Base-by-base conservation (phyloP, 2,888 invertebrate genomes). In the Anaspis maculata region DNA sequence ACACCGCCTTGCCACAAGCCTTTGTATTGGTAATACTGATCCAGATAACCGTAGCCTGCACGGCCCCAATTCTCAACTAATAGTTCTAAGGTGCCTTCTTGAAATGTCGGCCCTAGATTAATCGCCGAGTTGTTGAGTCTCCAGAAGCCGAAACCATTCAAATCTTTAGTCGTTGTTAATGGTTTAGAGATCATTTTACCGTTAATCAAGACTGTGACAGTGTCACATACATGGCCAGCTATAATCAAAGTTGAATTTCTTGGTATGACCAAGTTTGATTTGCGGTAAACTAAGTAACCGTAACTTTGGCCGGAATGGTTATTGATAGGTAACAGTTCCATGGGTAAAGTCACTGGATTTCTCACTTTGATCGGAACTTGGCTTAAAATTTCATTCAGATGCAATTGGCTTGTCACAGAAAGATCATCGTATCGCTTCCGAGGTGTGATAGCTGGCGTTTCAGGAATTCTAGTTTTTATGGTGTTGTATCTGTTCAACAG, bases 381-480 rank as follows among this genome's bases (percentile, higher is more conserved):
- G 21, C 46, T 50, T 37, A 53, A 52, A 44, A 48, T 52, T 23
- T 51, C 50, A 9, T 41, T 41, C 4, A 32, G 74, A 64, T 6
- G 77, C 64, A 57, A 79, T 71, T 42, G 88, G 71, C 4, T 70
- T 71, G 44, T 70, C 69, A 64, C 38, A 3, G 64, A 88, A 85
- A 4, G 72, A 64, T 1, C 86, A 84, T 1, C 81, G 77, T 69
- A 92, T 85, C n/a, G 90, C 84, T 33, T 85, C 81, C 64, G 91
- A 87, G 15, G 27, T 2, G 49, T 55, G 30, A 72, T 73, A 43
- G 90, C 34, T 11, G 64, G 62, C 25, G 49, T 37, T n/a, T 44
- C 41, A 13, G 67, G 66, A 27, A 51, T 37, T 31, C 37, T 47
- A 7, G 53, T 51, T 30, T 40, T 37, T 5, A 57, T 42, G 12